A percentile compares a stretch with the other conserved stretches of the same genome.
These are phyloP conservation scores for Zaprionus lachaisei DNA, from an alignment of 1,140 invertebrate genomes.

Conservation along the genomic window DNA sequence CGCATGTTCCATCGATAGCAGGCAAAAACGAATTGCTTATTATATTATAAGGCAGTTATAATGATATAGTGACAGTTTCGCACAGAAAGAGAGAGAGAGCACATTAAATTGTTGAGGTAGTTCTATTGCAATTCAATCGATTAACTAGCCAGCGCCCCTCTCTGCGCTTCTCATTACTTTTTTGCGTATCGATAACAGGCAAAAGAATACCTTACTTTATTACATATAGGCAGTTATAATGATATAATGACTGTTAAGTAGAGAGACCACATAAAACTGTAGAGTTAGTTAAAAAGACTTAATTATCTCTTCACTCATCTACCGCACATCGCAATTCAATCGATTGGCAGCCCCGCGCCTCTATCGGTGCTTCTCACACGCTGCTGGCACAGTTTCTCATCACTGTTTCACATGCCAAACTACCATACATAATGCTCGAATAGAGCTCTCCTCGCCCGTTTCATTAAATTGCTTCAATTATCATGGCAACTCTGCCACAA, in stretches of 20 bases:
- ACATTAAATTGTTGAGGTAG: neutral
- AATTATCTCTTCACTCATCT: neutral
- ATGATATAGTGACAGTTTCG: neutral
- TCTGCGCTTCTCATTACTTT: neutral
- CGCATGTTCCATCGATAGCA: neutral
- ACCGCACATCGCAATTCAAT: neutral
- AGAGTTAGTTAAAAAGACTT: too few species aligned
- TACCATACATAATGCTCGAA: constrained; percentile 6
- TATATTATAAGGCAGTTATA: constrained; percentile 5
- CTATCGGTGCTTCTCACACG: neutral
- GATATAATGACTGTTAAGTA: too few species aligned
- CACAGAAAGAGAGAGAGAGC: neutral
- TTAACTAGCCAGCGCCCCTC: neutral
- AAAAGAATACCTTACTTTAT: too few species aligned
- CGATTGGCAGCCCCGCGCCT: neutral
- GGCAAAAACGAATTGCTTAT: neutral
- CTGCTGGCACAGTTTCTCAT: constrained; percentile 16
- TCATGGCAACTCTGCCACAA: constrained; percentile 46
- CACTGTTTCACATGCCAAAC: constrained; percentile 17
- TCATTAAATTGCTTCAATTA: constrained; percentile 66
- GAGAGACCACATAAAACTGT: too few species aligned
- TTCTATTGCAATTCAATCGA: neutral
- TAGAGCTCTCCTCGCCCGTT: constrained; percentile 22
- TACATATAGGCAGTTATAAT: too few species aligned
- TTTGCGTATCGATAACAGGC: neutral